Evolutionary conservation across 2,797 vertebrate genomes (phyloP).

Genomic region (Paedocypris micromegethes): DNA sequence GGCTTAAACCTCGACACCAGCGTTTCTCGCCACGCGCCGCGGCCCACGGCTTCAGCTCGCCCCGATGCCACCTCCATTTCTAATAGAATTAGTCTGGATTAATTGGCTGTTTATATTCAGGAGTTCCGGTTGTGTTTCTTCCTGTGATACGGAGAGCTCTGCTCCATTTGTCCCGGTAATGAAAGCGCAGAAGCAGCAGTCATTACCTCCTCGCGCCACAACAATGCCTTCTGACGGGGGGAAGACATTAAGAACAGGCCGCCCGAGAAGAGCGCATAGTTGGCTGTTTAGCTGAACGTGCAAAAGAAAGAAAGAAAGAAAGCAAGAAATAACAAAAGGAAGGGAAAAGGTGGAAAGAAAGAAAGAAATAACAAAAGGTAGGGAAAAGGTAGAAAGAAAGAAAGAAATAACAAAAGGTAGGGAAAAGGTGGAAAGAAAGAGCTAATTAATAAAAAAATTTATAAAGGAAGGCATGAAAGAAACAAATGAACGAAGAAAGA

Average conservation of each 20-base stretch:
- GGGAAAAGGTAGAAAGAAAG: no score
- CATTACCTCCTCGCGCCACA: slow-evolving; percentile 47
- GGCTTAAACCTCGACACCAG: slow-evolving; percentile 18
- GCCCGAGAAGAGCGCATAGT: slow-evolving; percentile 28
- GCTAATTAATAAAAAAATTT: no score
- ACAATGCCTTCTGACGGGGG: slow-evolving; percentile 51
- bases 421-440: no score
- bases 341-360: no score
- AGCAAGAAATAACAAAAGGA: no score
- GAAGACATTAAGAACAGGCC: slow-evolving; percentile 51
- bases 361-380: no score
- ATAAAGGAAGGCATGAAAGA: no score
- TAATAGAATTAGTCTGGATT: slow-evolving; percentile 71
- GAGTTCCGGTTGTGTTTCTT: slow-evolving; percentile 51
- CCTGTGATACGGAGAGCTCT: slow-evolving; percentile 54
- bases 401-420: no score
- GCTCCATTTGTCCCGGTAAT: slow-evolving; percentile 59
- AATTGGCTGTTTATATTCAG: slow-evolving; percentile 64
- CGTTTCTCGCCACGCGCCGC: slow-evolving; percentile 13
- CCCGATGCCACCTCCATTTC: slow-evolving; percentile 58
- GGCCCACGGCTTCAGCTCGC: slow-evolving; percentile 11
- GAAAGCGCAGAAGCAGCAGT: slow-evolving; percentile 48
- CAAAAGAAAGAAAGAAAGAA: no score
- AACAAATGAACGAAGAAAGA: no score
- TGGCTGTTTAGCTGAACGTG: slow-evolving; percentile 39